Evolutionary conservation across 1,140 invertebrate genomes (phyloP).

Genomic region (Ectropis grisescens): DNA sequence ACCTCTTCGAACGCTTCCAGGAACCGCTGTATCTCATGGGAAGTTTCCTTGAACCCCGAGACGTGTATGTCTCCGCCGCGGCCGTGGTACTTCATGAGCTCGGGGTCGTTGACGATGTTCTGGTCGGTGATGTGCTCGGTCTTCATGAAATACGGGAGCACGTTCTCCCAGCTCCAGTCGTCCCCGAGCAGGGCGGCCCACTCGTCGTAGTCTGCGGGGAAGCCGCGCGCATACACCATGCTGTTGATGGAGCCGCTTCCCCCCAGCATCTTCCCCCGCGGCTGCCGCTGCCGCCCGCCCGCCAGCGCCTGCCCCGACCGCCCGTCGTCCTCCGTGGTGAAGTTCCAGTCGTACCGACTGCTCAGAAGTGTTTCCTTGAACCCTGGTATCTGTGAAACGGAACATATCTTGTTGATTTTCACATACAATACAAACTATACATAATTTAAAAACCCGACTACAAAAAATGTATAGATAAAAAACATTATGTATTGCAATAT

Average conservation of each 20-base stretch:
- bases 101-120: constrained; percentile 27
- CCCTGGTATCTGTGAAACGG: constrained; percentile 38
- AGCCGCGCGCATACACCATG: constrained; percentile 86
- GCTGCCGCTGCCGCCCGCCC: constrained; percentile 36
- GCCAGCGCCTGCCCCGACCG: constrained; percentile 33
- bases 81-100: constrained; percentile 31
- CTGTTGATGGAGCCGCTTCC: constrained; percentile 84
- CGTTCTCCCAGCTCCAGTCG: constrained; percentile 85
- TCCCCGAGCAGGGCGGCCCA: constrained; percentile 76
- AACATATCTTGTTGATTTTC: too few species aligned
- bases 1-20: constrained; percentile 39
- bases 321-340: constrained; percentile 31
- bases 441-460: too few species aligned
- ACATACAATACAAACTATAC: too few species aligned
- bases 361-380: constrained; percentile 27
- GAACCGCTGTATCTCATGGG: constrained; percentile 22
- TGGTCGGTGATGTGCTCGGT: constrained; percentile 44
- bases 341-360: constrained; percentile 46
- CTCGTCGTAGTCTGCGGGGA: constrained; percentile 79
- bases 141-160: constrained; percentile 56
- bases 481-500: too few species aligned
- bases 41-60: constrained; percentile 19
- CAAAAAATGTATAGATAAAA: too few species aligned
- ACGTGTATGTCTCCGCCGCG: constrained; percentile 44
- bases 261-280: constrained; percentile 73